Percentiles rank a stretch among this genome's conserved stretches.
Conservation (phyloP, 2,797 vertebrate genomes). For the Orestias chungarensis region DNA sequence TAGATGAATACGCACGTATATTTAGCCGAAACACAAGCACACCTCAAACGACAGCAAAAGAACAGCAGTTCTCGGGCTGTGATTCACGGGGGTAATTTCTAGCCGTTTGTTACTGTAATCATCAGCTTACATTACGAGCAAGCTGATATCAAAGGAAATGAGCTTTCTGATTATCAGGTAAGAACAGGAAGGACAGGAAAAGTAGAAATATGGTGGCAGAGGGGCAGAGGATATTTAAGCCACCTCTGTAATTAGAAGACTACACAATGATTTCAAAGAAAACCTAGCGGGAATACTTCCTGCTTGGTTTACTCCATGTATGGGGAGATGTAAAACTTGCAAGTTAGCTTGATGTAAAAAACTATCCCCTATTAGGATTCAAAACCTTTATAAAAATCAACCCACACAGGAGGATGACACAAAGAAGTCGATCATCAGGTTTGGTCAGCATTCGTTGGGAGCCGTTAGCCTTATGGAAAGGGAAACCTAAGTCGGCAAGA, state of each 20-base stretch:
- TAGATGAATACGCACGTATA: conserved; percentile 46
- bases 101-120: conserved; percentile 69
- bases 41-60: conserved; percentile 43
- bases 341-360: conserved; percentile 16
- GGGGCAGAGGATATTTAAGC: conserved; percentile 41
- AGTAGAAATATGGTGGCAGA: conserved; percentile 35
- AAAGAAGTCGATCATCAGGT: conserved; percentile 50
- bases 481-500: conserved; percentile 27
- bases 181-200: conserved; percentile 16
- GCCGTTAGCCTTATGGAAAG: conserved; percentile 25
- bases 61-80: conserved; percentile 34
- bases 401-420: conserved; percentile 9
- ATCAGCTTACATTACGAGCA: conserved; percentile 50
- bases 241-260: conserved; percentile 66
- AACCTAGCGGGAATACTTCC: conserved; percentile 24
- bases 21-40: conserved; percentile 14
- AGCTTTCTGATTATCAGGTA: conserved; percentile 12
- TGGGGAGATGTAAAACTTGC: not conserved
- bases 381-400: conserved; percentile 31
- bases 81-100: conserved; percentile 68
- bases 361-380: conserved; percentile 18
- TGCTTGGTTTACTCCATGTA: conserved; percentile 30
- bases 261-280: conserved; percentile 51
- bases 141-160: conserved; percentile 12
- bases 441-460: conserved; percentile 5